Evolutionary conservation across 2,888 invertebrate species (phyloP).

Genomic region (Eueremaeus valkanovi): DNA sequence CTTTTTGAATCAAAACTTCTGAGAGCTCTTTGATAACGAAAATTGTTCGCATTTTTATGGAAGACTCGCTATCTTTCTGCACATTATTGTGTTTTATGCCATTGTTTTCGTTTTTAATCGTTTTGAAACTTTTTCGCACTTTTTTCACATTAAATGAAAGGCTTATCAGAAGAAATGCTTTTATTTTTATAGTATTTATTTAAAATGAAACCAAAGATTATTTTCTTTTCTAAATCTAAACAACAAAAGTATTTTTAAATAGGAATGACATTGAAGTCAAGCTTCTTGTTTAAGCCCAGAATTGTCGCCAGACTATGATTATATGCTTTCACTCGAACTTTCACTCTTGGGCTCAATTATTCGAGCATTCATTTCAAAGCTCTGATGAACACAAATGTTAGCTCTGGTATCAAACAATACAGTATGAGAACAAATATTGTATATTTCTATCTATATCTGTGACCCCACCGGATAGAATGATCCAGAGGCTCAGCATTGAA

Average conservation of each 20-base stretch:
- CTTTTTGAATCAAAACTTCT: background rate
- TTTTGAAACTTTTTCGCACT: no score
- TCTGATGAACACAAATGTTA: slow-evolving; percentile 27
- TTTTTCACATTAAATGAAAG: no score
- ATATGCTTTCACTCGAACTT: background rate
- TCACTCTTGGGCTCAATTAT: slow-evolving; percentile 16
- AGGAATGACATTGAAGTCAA: slow-evolving; percentile 7
- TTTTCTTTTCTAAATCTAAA: background rate
- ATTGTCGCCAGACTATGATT: slow-evolving; percentile 3
- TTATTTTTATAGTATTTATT: no score
- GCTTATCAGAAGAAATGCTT: no score
- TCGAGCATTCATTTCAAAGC: slow-evolving; percentile 6
- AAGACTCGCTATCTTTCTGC: no score
- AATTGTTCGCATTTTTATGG: no score
- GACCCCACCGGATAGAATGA: slow-evolving; percentile 19
- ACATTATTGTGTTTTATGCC: no score
- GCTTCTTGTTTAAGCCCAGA: background rate
- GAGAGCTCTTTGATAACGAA: no score
- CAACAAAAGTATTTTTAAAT: background rate
- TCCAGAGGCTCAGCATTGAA: background rate
- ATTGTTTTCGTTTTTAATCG: no score
- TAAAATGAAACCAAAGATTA: background rate
- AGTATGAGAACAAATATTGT: background rate
- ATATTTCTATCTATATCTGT: no score
- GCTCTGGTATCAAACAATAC: background rate